phyloP scores from a whole-genome alignment of 2,888 invertebrate genomes.

The Apeira syringaria region DNA sequence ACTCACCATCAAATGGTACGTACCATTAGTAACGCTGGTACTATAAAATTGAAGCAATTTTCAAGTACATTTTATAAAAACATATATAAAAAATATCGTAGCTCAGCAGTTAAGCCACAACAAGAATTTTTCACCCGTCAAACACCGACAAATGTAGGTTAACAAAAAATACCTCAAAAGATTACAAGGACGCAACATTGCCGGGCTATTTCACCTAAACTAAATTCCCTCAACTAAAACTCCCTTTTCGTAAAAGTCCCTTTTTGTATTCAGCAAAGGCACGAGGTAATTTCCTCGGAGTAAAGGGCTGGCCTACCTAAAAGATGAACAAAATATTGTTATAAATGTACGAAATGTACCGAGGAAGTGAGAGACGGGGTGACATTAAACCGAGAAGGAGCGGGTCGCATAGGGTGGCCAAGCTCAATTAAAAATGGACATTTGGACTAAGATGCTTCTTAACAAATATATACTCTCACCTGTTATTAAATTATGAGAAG shows the following conservation, averaged over 20 bases:
- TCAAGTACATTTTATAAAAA: too few relatives aligned
- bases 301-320: conserved; percentile 48
- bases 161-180: conserved; percentile 20
- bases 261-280: conserved; percentile 40
- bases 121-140: conserved; percentile 4
- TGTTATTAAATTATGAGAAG: too few relatives aligned
- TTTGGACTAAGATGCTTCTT: too few relatives aligned
- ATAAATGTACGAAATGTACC: conserved; percentile 47
- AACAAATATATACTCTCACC: too few relatives aligned
- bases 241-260: too few relatives aligned
- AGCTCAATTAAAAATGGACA: too few relatives aligned
- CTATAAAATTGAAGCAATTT: too few relatives aligned
- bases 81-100: too few relatives aligned
- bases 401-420: conserved; percentile 33
- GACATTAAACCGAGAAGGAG: conserved; percentile 44
- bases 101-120: not conserved
- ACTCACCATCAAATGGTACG: too few relatives aligned
- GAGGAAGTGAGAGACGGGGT: conserved; percentile 36
- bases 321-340: conserved; percentile 60
- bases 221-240: conserved; percentile 30
- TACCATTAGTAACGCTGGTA: too few relatives aligned
- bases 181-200: conserved; percentile 17
- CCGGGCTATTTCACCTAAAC: conserved; percentile 24
- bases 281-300: conserved; percentile 55
- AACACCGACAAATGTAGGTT: conserved; percentile 14